These are phyloP conservation scores for Gadopsis bispinosus DNA, from an alignment of 2,797 vertebrate species.

Conservation along the genomic window DNA sequence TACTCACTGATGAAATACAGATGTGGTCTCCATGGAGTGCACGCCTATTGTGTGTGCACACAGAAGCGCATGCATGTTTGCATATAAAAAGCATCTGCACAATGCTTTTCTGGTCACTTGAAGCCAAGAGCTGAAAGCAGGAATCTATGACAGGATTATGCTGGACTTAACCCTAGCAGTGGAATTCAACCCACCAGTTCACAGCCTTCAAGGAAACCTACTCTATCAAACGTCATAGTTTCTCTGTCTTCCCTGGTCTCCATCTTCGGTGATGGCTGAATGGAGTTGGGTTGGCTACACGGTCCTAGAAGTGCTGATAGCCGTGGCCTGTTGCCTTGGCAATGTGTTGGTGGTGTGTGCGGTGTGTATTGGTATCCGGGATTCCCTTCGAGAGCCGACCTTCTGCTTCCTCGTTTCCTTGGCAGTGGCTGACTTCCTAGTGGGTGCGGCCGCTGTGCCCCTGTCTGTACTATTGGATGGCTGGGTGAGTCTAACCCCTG, in stretches of 20 bases:
- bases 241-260: background rate
- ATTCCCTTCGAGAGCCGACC: slow-evolving; percentile 80
- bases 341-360: slow-evolving; percentile 88
- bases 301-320: slow-evolving; percentile 67
- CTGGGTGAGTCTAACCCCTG: slow-evolving; percentile 70
- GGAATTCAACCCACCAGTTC: slow-evolving; percentile 11
- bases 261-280: slow-evolving; percentile 56
- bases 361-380: slow-evolving; percentile 79
- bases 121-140: slow-evolving; percentile 22
- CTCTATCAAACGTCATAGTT: background rate
- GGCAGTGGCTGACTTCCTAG: slow-evolving; percentile 87
- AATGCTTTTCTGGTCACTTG: slow-evolving; percentile 31
- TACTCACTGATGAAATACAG: slow-evolving; percentile 71
- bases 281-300: slow-evolving; percentile 74
- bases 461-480: slow-evolving; percentile 86
- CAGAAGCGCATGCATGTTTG: slow-evolving; percentile 43
- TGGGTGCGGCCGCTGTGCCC: slow-evolving; percentile 87
- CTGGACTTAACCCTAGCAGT: slow-evolving; percentile 23
- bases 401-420: slow-evolving; percentile 89
- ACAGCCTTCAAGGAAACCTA: slow-evolving; percentile 16
- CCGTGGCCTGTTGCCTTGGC: slow-evolving; percentile 81
- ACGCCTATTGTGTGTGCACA: slow-evolving; percentile 47
- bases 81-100: slow-evolving; percentile 65
- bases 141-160: slow-evolving; percentile 33
- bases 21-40: slow-evolving; percentile 70